Base-by-base conservation (phyloP, 2,113 vertebrate species). In the Alces alces region DNA sequence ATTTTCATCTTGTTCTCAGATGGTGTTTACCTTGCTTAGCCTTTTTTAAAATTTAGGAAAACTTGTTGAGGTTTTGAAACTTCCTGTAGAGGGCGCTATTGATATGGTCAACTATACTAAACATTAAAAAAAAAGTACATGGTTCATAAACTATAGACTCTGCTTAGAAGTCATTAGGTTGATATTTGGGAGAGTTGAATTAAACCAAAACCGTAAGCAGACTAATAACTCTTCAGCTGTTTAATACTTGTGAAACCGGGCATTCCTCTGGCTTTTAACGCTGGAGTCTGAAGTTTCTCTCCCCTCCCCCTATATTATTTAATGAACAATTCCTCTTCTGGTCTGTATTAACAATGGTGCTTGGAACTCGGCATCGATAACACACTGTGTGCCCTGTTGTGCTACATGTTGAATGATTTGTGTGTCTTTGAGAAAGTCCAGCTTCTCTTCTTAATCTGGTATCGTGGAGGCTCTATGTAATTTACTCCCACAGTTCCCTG, bases 41-140 rank as follows among this genome's bases (percentile, higher is more conserved):
- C 7, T 19, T 80, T 76, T 87, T 45, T 27, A 28, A 28, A 30
- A 86, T 54, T 28, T 28, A 83, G 91, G 91, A 76, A 97, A 85
- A 25, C 15, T 0, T 61, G 33, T 28, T 66, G 54, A 94, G 58
- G 47, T 7, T 61, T 93, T 86, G 39, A 93, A 96, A 86, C 45
- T 80, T 97, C 94, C 98, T 98, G 97, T 98, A 98, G 98, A 98
- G 98, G 98, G 98, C 86, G 97, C 97, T 98, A 96, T 98, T 98
- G 98, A 98, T 97, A 98, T 98, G 97, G 90, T 92, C 70, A 98
- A 98, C 45, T 50, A 39, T 86, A 76, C 33, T 78, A 90, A 97
- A 92, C 50, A 27, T 92, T 93, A 1, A 27, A 90, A 89, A 84
- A 36, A 57, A 39, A 50, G 80, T 30, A 45, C 14, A 58, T 9